Conservation (phyloP, 2,888 invertebrate genomes). For the Suillia variegata region DNA sequence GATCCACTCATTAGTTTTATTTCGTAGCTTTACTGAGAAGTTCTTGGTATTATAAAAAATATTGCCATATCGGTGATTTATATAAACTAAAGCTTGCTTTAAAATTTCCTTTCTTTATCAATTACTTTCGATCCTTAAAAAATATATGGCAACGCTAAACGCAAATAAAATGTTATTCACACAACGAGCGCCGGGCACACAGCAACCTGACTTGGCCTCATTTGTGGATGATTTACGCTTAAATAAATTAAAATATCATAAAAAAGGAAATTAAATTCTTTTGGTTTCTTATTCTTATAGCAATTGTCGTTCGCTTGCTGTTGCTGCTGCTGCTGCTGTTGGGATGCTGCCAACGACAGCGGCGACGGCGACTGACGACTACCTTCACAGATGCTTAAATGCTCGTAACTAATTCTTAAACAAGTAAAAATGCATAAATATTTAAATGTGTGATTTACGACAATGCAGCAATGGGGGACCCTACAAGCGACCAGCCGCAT, state of each 20-base stretch:
- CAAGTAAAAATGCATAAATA: constrained; percentile 52
- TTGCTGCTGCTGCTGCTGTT: too few species aligned
- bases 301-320: too few species aligned
- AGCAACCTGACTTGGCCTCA: constrained; percentile 28
- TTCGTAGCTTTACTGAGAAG: too few species aligned
- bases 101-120: too few species aligned
- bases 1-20: too few species aligned
- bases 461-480: constrained; percentile 47
- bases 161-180: too few species aligned
- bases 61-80: too few species aligned
- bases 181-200: background rate
- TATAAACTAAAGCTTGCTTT: too few species aligned
- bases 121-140: too few species aligned
- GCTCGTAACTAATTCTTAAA: constrained; percentile 51
- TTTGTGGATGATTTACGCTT: constrained; percentile 55
- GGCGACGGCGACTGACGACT: constrained; percentile 32
- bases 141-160: too few species aligned
- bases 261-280: constrained; percentile 58
- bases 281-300: too few species aligned
- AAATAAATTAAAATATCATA: constrained; percentile 60
- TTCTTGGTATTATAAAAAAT: too few species aligned
- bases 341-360: background rate
- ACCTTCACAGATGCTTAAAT: constrained; percentile 11
- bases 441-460: constrained; percentile 53
- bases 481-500: background rate